Conservation (phyloP, 2,888 invertebrate species). For the Chymomyza procnemis region DNA sequence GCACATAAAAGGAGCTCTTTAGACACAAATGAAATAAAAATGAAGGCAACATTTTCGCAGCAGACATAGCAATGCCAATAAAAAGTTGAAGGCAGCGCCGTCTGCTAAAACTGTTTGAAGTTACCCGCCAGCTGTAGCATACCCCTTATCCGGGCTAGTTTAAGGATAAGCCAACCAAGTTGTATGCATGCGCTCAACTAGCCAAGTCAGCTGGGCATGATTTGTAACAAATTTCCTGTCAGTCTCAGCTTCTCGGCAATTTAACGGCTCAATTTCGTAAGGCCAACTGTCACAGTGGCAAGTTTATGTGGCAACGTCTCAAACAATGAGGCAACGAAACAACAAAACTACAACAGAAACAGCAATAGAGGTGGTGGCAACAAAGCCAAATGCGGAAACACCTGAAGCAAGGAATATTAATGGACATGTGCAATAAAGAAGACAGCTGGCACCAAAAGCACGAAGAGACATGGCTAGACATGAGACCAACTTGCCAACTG, state of each 20-base stretch:
- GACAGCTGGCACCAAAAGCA: conserved; percentile 49
- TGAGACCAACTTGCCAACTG: conserved; percentile 31
- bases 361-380: neutral
- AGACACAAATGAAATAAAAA: conserved; percentile 53
- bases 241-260: conserved; percentile 42
- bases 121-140: neutral
- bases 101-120: neutral
- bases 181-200: neutral
- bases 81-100: neutral
- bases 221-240: conserved; percentile 57
- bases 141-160: neutral
- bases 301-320: conserved; percentile 47
- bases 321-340: conserved; percentile 35
- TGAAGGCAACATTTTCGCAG: conserved; percentile 37
- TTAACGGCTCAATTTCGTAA: conserved; percentile 57
- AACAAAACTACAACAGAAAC: neutral
- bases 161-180: neutral
- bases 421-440: conserved; percentile 65
- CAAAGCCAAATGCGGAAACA: conserved; percentile 37
- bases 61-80: conserved; percentile 15
- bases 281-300: conserved; percentile 23
- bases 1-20: conserved; percentile 40
- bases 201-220: conserved; percentile 47
- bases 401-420: conserved; percentile 64
- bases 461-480: conserved; percentile 41